Conservation (phyloP, 1,140 invertebrate genomes). For the Helicoverpa zea region DNA sequence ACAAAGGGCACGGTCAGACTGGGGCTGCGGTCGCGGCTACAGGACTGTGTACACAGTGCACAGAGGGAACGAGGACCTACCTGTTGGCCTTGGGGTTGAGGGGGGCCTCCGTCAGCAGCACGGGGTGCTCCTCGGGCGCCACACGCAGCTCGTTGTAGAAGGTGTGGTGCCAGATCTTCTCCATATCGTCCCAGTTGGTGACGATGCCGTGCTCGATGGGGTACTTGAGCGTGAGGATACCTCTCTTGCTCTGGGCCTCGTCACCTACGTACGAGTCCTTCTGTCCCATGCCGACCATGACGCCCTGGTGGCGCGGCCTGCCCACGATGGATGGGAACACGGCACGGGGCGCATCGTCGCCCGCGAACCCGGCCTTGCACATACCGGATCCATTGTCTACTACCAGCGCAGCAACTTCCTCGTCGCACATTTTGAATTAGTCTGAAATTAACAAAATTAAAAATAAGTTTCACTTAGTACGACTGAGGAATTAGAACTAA, state of each 20-base stretch:
- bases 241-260: conserved; percentile 97
- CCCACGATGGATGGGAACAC: conserved; percentile 97
- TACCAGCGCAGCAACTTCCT: conserved; percentile 96
- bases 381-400: conserved; percentile 97
- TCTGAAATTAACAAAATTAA: conserved; percentile 64
- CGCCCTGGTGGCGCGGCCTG: conserved; percentile 95
- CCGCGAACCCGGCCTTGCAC: conserved; percentile 98
- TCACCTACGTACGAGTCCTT: conserved; percentile 99
- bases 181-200: too few species aligned
- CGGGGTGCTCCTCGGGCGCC: conserved; percentile 97
- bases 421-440: conserved; percentile 83
- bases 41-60: not conserved
- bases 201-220: conserved; percentile 89
- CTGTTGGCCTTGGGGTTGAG: conserved; percentile 96
- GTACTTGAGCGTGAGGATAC: conserved; percentile 97
- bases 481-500: conserved; percentile 15
- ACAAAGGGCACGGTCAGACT: conserved; percentile 52
- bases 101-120: conserved; percentile 96
- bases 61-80: conserved; percentile 60
- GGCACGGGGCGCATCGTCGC: conserved; percentile 88
- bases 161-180: too few species aligned
- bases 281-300: conserved; percentile 98
- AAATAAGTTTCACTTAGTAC: conserved; percentile 31
- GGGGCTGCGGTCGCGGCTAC: not conserved
- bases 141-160: conserved; percentile 92